Evolutionary conservation across 2,113 vertebrate genomes (phyloP).

Genomic region (Dendrocopos noguchii): DNA sequence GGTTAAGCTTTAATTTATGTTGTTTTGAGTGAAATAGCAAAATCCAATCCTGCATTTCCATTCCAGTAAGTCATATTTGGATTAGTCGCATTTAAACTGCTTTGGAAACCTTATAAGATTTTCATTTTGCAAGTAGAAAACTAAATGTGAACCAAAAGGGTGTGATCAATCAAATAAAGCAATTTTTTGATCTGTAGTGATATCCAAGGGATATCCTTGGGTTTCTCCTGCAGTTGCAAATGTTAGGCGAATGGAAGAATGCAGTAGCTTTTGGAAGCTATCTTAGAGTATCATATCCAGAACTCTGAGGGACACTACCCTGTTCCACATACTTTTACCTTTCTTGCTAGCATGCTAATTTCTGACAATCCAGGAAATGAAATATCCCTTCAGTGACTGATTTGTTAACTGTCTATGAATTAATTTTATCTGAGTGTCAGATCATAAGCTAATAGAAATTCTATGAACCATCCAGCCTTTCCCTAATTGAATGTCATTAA

Average conservation of each 20-base stretch:
- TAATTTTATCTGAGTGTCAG: background rate
- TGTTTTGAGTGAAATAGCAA: background rate
- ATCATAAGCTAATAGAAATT: background rate
- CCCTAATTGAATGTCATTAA: background rate
- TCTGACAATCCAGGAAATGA: background rate
- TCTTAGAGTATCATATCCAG: background rate
- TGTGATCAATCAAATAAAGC: background rate
- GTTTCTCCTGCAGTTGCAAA: background rate
- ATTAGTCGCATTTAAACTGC: background rate
- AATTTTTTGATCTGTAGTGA: background rate
- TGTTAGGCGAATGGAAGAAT: background rate
- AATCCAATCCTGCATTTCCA: background rate
- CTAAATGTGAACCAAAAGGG: background rate
- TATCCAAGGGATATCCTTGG: background rate
- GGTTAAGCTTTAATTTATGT: background rate
- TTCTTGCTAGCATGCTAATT: background rate
- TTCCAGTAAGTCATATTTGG: background rate
- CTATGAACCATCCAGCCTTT: background rate
- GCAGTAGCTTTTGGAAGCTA: background rate
- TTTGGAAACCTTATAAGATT: background rate
- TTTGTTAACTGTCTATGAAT: background rate
- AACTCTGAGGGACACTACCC: background rate
- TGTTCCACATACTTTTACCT: background rate
- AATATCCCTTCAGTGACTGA: background rate
- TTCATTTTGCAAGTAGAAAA: background rate